Base-by-base conservation (phyloP, 2,113 vertebrate genomes). In the Meriones unguiculatus region DNA sequence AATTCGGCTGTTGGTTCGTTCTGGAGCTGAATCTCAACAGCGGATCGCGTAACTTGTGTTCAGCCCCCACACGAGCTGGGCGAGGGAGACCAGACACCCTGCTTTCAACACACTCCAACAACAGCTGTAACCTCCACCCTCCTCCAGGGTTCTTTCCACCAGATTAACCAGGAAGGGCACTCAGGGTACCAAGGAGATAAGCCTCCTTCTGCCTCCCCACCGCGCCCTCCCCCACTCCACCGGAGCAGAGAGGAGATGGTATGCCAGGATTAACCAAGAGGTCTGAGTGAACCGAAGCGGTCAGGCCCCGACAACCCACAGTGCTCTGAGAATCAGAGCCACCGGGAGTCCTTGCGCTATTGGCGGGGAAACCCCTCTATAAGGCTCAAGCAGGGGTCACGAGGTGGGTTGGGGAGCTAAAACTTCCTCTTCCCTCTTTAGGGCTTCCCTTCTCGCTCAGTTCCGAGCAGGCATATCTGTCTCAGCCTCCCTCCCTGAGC, bases 51-150 rank as follows among this genome's bases (percentile, higher is more conserved):
- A 67, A 10, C 82, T 41, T 20, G 28, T 22, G 38, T 85, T 85
- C 11, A 46, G 32, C 67, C 62, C 75, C 38, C 82, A 46, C 62
- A 67, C 82, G 46, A 67, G 38, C 28, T 41, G 28, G 1, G 28
- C 50, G 28, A 67, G 41, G 38, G 62, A 67, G 38, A 32, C 62
- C 30, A 67, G 62, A 67, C 17, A 5, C 41, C 30, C 2, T 30
- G 32, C 46, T n/a, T 87, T 54, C 85, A 41, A 89, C 50, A 70
- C 7, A 30, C 54, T 75, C 50, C 50, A 24, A 59, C 94, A 94
- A 84, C 73, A 93, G 90, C 69, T 87, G 90, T 94, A 88, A 76
- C 65, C 50, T 41, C 84, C 28, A 41, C 69, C 46, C 46, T 73
- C 50, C 93, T 54, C 76, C 84, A 75, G 69, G 90, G 84, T 72